Percentiles rank a stretch among this genome's conserved stretches.
phyloP scores from a whole-genome alignment of 2,113 vertebrate species.

The Naja naja region DNA sequence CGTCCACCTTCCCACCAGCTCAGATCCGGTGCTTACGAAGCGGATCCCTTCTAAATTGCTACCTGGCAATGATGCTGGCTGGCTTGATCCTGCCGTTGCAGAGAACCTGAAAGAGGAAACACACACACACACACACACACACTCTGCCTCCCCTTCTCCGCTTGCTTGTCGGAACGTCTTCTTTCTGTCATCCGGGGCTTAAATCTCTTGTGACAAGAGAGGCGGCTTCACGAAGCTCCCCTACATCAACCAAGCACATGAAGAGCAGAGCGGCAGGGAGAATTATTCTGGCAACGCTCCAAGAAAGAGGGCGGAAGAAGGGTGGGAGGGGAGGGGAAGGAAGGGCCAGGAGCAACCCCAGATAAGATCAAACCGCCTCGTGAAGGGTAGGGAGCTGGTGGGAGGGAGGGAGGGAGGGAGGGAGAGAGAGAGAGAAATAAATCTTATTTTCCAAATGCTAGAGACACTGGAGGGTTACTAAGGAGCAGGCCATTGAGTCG shows the following conservation, averaged over 20 bases:
- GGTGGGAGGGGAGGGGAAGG: background rate
- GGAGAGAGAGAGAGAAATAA: background rate
- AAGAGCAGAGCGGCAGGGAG: slow-evolving; percentile 10
- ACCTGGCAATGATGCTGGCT: slow-evolving; percentile 28
- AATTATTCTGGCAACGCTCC: background rate
- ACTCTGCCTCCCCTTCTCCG: background rate
- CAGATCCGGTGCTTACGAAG: background rate
- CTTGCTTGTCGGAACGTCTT: slow-evolving; percentile 54
- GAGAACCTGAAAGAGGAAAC: slow-evolving; percentile 2
- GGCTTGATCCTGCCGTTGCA: slow-evolving; percentile 31
- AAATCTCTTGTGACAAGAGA: slow-evolving; percentile 64
- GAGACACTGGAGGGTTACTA: background rate
- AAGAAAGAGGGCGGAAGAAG: background rate
- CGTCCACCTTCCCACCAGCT: background rate
- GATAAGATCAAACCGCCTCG: background rate
- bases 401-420: background rate
- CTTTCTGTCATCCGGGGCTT: slow-evolving; percentile 60
- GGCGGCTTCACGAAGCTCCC: slow-evolving; percentile 51
- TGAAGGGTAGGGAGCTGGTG: background rate
- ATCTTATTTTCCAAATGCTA: background rate
- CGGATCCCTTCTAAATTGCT: slow-evolving; percentile 28
- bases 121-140: too few relatives aligned
- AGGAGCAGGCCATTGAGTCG: background rate
- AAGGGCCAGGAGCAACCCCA: background rate
- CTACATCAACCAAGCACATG: background rate